These are phyloP conservation scores for Pyxicephalus adspersus DNA, from an alignment of 2,113 vertebrate genomes.

Conservation along the genomic window DNA sequence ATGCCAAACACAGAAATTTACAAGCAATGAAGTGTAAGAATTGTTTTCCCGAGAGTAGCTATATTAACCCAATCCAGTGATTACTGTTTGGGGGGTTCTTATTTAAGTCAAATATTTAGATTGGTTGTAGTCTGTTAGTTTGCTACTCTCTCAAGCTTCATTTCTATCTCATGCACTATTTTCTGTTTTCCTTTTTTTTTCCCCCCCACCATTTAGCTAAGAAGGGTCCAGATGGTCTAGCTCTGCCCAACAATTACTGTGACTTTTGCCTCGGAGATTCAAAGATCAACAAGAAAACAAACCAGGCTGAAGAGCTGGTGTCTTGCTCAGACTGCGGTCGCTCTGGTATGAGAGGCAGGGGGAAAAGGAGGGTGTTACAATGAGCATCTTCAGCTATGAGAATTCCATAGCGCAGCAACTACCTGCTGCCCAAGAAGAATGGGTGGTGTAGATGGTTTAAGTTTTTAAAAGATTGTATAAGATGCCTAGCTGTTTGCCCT, in stretches of 20 bases:
- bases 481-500: background rate
- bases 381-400: conserved; percentile 23
- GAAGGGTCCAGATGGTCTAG: conserved; percentile 90
- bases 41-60: too few species aligned
- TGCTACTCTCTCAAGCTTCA: background rate
- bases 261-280: conserved; percentile 97
- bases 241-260: conserved; percentile 94
- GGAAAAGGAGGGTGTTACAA: conserved; percentile 13
- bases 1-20: too few species aligned
- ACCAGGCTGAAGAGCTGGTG: conserved; percentile 90
- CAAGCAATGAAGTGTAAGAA: too few species aligned
- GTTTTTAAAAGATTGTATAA: conserved; percentile 3
- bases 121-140: background rate
- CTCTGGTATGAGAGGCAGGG: conserved; percentile 75
- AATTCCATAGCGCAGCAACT: conserved; percentile 13
- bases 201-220: conserved; percentile 82
- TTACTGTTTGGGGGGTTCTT: background rate
- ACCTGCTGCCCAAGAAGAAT: conserved; percentile 14
- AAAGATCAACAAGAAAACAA: conserved; percentile 94
- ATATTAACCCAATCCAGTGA: too few species aligned
- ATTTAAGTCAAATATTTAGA: background rate
- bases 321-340: conserved; percentile 96
- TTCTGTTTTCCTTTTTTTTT: background rate
- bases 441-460: conserved; percentile 18
- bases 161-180: background rate